Percentiles rank a stretch among this genome's conserved stretches.
These are phyloP conservation scores for Lucilia sericata DNA, from an alignment of 1,140 invertebrate genomes.

Conservation along the genomic window DNA sequence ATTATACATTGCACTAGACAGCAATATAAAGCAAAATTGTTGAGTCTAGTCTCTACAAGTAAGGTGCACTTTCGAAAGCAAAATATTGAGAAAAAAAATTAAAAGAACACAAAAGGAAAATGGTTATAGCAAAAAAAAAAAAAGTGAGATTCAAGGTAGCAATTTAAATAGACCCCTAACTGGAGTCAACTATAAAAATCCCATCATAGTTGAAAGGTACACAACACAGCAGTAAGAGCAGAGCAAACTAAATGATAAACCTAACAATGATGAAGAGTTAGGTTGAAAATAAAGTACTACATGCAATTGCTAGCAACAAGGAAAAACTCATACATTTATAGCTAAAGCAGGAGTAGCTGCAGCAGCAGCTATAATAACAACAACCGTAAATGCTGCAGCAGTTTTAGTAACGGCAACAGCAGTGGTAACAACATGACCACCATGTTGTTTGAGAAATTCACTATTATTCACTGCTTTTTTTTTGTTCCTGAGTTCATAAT, in stretches of 20 bases:
- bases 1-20: background rate
- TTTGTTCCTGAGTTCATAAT: background rate
- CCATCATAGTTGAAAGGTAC: background rate
- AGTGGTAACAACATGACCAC: conserved; percentile 36
- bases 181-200: conserved; percentile 31
- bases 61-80: background rate
- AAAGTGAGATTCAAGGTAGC: conserved; percentile 41
- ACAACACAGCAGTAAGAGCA: background rate
- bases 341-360: background rate
- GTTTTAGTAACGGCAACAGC: background rate
- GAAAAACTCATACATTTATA: background rate
- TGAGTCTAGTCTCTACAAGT: background rate
- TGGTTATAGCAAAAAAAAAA: background rate
- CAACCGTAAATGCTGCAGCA: background rate
- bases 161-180: conserved; percentile 43
- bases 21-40: background rate
- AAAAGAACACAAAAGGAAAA: background rate
- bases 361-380: background rate
- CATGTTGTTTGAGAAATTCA: conserved; percentile 42
- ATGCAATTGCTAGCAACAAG: background rate
- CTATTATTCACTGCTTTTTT: background rate
- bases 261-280: background rate
- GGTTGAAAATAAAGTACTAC: background rate
- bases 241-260: conserved; percentile 17
- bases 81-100: background rate